Percentiles rank a stretch among this genome's conserved stretches.
Evolutionary conservation across 2,113 vertebrate species (phyloP).

Genomic region (Thamnaconus septentrionalis): DNA sequence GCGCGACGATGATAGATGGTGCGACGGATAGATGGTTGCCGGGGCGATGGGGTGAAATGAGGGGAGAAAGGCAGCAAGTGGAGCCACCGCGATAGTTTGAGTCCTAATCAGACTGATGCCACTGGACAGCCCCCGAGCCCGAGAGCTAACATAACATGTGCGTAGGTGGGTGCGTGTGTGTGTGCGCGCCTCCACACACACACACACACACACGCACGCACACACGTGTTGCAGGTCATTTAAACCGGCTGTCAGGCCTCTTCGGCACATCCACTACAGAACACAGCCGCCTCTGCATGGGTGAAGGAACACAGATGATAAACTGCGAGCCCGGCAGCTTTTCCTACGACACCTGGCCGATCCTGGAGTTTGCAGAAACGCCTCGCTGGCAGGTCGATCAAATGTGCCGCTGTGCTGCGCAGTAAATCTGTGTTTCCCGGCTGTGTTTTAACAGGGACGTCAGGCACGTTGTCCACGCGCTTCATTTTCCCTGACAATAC

Average conservation of each 20-base stretch:
- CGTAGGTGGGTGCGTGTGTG: too few species aligned
- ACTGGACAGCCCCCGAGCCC: conserved; percentile 43
- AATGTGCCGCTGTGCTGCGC: background rate
- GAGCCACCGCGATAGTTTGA: conserved; percentile 46
- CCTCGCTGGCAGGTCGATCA: conserved; percentile 3
- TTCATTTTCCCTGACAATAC: too few species aligned
- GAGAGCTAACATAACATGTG: background rate
- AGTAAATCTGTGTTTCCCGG: too few species aligned
- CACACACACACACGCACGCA: background rate
- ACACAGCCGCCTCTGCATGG: conserved; percentile 18
- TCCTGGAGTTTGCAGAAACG: conserved; percentile 15
- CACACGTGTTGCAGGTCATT: conserved; percentile 31
- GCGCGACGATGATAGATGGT: background rate
- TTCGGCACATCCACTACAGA: conserved; percentile 43
- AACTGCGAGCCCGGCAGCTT: conserved; percentile 23
- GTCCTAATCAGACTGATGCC: conserved; percentile 59
- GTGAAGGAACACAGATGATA: conserved; percentile 28
- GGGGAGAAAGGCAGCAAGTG: conserved; percentile 38
- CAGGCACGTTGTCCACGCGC: too few species aligned
- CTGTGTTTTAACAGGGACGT: too few species aligned
- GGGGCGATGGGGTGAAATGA: conserved; percentile 12
- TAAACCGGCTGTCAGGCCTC: conserved; percentile 28
- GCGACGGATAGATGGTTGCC: background rate
- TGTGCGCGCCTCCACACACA: background rate
- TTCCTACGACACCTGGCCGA: conserved; percentile 2